Evolutionary conservation across 2,797 vertebrate species (phyloP), one percentile per base, ranked within the genome.

Genomic region (Graptemys geographica): DNA sequence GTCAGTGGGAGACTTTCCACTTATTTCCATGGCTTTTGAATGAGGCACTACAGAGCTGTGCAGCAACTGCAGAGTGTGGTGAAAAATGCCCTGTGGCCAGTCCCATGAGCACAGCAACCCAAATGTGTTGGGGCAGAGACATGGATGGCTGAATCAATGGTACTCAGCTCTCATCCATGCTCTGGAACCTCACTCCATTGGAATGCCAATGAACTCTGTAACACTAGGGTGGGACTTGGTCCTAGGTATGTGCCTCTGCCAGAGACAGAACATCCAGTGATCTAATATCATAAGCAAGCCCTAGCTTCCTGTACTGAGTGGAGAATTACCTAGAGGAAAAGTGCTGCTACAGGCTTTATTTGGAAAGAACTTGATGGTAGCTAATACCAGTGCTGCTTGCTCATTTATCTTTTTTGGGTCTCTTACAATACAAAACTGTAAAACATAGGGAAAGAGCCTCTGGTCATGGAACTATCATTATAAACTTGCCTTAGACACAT

Each of bases 51-150:
- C 37, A 79, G 53, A 59, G 31, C 28, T 57, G 31, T 62, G 59
- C 13, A 62, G 59, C 28, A 62, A 56, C 23, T 87, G 19, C 18
- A 28, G 13, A 10, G n/a, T 87, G 86, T 6, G 28, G 31, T 78
- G 90, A n/a, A 19, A 81, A 41, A 3, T 81, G 23, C 72, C 10
- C 57, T 83, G 10, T 1, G 0, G 4, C 18, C 92, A 49, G 21
- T 81, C 47, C 13, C 3, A 57, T 51, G 41, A 90, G 3, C 37
- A 12, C 69, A 79, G 19, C 13, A 47, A 25, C 83, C 72, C 84
- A 78, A 78, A 78, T 9, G 44, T 49, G 44, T 31, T 78, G 47
- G 23, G 79, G 37, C 80, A 94, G 78, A 94, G 94, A 80, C 84
- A 31, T 7, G 51, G 33, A 94, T 47, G 18, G 82, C 51, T 83